Evolutionary conservation across 2,888 invertebrate species (phyloP), one percentile per base, ranked within the genome.

Genomic region (Adela reaumurella): DNA sequence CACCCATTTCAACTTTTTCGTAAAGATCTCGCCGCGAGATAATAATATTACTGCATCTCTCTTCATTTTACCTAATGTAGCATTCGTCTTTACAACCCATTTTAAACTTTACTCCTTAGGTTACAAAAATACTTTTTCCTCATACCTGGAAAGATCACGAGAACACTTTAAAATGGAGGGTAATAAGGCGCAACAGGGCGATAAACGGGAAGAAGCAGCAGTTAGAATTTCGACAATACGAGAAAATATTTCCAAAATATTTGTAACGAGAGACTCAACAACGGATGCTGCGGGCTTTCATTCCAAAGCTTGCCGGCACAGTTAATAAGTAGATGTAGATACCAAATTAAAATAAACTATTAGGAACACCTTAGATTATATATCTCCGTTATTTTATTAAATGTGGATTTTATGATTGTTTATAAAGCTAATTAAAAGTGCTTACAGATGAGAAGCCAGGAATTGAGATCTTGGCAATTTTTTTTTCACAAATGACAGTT

Each of bases 181-280:
- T 4, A 17, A 35, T 17, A 49, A 24, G 51, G 55, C 59, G 65
- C 67, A 65, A 73, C 70, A 68, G 64, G 62, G 69, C 71, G 63
- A 68, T 70, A 70, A 77, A 73, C 74, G 73, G 73, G 70, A 74
- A 76, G 74, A 63, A 74, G 74, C 74, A 71, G 74, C 68, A 70
- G 76, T 76, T 77, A 73, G 76, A 76, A 74, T 62, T 66, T 68
- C 70, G 71, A 71, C 74, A 74, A 74, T 74, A 76, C 71, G 68
- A 68, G 74, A 76, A 78, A 77, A 78, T 76, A 77, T 77, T 78
- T 76, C 69, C 73, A 73, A 77, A 78, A 78, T 77, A 78, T 78
- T 78, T 77, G 73, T 77, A 65, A 44, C 42, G 8, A n/a, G n/a
- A n/a, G n/a, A n/a, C n/a, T n/a, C n/a, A n/a, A n/a, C n/a, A 6